Percentiles rank a stretch among this genome's conserved stretches.
Conservation (phyloP, 2,113 vertebrate species). For the Lagopus muta region DNA sequence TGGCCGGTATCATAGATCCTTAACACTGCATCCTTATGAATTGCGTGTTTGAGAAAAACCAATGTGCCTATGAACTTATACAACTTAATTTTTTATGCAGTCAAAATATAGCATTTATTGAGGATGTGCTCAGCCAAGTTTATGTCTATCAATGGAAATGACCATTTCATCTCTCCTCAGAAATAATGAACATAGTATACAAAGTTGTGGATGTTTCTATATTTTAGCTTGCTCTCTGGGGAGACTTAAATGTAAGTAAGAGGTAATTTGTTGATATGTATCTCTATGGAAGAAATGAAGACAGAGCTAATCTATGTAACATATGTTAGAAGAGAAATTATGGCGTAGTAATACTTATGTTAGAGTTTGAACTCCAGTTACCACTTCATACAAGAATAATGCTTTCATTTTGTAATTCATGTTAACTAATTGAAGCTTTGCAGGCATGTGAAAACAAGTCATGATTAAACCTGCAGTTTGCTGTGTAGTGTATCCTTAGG, state of each 20-base stretch:
- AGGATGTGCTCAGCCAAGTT: background rate
- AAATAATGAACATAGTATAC: background rate
- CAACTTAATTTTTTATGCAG: background rate
- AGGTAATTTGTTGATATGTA: background rate
- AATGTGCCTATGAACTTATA: background rate
- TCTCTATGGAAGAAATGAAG: background rate
- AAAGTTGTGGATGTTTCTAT: background rate
- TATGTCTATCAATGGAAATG: background rate
- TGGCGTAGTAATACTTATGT: background rate
- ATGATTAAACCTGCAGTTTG: constrained; percentile 3
- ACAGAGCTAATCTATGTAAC: background rate
- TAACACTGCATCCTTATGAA: background rate
- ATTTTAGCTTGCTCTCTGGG: background rate
- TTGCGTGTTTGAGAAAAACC: background rate
- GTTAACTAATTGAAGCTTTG: background rate
- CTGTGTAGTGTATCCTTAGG: background rate
- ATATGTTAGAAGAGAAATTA: background rate
- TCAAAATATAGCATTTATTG: background rate
- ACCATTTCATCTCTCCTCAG: background rate
- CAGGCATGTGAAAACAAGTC: background rate
- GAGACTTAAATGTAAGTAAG: background rate
- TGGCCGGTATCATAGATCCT: too few species aligned
- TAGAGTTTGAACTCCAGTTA: background rate
- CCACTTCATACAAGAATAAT: background rate
- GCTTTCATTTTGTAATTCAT: background rate